Evolutionary conservation across 2,888 invertebrate species (phyloP), one percentile per base, ranked within the genome.

Genomic region (Drosophila pseudotakahashii): DNA sequence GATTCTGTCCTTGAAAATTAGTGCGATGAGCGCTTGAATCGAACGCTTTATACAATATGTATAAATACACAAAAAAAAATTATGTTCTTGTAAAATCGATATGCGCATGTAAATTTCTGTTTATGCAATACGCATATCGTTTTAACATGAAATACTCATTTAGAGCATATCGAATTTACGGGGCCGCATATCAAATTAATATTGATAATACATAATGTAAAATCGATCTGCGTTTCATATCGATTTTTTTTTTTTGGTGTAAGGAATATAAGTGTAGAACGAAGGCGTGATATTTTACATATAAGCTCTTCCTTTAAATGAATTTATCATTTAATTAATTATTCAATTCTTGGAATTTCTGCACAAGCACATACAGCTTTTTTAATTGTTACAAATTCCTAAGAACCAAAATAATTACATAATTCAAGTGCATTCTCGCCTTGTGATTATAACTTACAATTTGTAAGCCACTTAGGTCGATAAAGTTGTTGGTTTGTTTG

Each of bases 1-100:
- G 47, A 42, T 59, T 70, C 61, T 75, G 78, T 80, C 78, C 80
- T 79, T 78, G 77, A 78, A 78, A 63, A 23, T 68, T 7, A 54
- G 44, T 59, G 50, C 48, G 48, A 32, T 48, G 23, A 16, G 23
- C 45, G 45, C 45, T 26, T 45, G 32, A 48, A 48, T 16, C 16
- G 13, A 48, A 32, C 48, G 32, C 10, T 48, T 16, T 48, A 32
- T 48, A 48, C 6, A 48, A 16, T 3, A 10, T 6, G 16, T 16
- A 30, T 30, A 30, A 2, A 10, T 44, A n/a, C n/a, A n/a, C n/a
- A n/a, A n/a, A n/a, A n/a, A n/a, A n/a, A n/a, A n/a, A n/a, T n/a
- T n/a, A n/a, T n/a, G n/a, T n/a, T n/a, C n/a, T n/a, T n/a, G n/a
- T n/a, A n/a, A n/a, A n/a, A n/a, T n/a, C n/a, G n/a, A n/a, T n/a